Base-by-base conservation (phyloP, 1,140 invertebrate species). In the Caenorhabditis latens region DNA sequence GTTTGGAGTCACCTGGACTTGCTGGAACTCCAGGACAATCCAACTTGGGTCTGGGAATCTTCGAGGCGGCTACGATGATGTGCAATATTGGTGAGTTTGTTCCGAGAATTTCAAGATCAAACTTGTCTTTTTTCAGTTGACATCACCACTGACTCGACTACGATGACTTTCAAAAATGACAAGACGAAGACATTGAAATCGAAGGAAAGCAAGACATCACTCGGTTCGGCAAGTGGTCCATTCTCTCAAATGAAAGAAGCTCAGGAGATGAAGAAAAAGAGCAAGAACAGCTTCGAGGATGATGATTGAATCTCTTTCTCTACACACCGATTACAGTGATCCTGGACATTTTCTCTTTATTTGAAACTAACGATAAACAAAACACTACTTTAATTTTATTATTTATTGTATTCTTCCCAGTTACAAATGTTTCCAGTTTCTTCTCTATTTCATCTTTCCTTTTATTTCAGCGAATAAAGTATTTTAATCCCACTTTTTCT, bases 261-360 rank as follows among this genome's bases (percentile, higher is more conserved):
- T 79, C 71, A 79, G 46, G 71, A 79, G 46, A 79, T 79, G 71
- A 79, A 79, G 71, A 79, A 43, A 50, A 79, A 79, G 71, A 43
- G 71, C 40, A 79, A 79, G 21, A 79, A 79, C 46, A 50, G 46
- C n/a, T 79, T 79, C 46, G 71, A 79, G 2, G 46, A 21, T 4
- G 71, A 79, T 32, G 50, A 53, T 53, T 61, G n/a, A 61, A 61
- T 55, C 19, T 19, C 53, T 32, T 32, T 32, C 32, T 32, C 32
- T 32, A 1, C 32, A 32, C 32, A 32, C 32, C 32, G 32, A 32
- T 32, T 32, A 32, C 32, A 32, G 32, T 32, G 2, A 32, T 32
- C 32, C 32, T 32, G 32, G 32, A 2, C 50, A 61, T 61, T 61
- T 21, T 32, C 32, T 32, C 32, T 32, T 32, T 32, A 32, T 32